A percentile compares a stretch with the other conserved stretches of the same genome.
phyloP scores from a whole-genome alignment of 2,113 vertebrate genomes.

The Haemorhous mexicanus region DNA sequence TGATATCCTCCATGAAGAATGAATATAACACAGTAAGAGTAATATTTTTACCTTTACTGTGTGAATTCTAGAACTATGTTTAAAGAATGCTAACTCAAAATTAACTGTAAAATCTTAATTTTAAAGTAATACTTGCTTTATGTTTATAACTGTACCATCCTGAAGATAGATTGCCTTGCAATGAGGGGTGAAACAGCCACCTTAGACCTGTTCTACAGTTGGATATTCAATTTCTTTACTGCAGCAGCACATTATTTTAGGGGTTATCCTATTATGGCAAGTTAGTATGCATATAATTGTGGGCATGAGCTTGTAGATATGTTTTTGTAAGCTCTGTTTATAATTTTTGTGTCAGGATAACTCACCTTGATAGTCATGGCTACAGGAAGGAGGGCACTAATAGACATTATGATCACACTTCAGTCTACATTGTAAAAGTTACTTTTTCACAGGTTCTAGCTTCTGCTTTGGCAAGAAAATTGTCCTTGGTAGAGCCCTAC shows the following conservation, averaged over 20 bases:
- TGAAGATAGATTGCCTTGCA: not conserved
- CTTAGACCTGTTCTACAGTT: not conserved
- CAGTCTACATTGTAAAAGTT: not conserved
- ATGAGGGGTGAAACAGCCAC: not conserved
- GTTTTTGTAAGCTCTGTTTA: not conserved
- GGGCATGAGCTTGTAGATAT: fast-evolving
- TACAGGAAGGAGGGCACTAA: not conserved
- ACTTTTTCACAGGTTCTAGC: not conserved
- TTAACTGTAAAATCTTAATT: not conserved
- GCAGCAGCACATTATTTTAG: not conserved
- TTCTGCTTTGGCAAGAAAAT: not conserved
- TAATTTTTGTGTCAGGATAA: not conserved
- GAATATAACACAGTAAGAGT: not conserved
- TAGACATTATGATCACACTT: not conserved
- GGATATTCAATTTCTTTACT: not conserved
- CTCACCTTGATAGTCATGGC: not conserved
- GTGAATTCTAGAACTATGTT: not conserved
- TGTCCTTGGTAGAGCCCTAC: not conserved
- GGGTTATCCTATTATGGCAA: not conserved
- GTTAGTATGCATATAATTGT: not conserved
- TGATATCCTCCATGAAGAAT: not conserved
- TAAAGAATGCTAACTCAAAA: not conserved
- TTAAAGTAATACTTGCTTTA: not conserved
- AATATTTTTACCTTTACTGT: not conserved
- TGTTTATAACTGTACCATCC: not conserved